phyloP scores from a whole-genome alignment of 2,888 invertebrate genomes.

The Eumerus sabulonum region DNA sequence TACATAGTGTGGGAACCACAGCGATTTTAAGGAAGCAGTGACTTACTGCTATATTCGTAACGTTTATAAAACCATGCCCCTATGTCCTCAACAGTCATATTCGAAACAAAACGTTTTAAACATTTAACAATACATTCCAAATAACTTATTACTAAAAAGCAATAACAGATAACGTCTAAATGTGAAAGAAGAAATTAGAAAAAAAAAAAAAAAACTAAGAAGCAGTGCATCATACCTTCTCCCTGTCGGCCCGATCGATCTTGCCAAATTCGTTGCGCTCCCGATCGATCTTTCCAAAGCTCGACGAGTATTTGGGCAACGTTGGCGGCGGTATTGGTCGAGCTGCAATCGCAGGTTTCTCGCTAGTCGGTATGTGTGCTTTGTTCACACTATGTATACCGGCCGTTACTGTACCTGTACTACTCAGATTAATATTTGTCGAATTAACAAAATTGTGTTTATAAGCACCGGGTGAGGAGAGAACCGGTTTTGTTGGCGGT shows the following conservation, averaged over 20 bases:
- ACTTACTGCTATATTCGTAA: too few relatives aligned
- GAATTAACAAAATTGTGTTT: conserved; percentile 72
- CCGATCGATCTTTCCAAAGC: conserved; percentile 83
- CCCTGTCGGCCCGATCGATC: conserved; percentile 72
- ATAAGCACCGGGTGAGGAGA: conserved; percentile 73
- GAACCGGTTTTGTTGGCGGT: conserved; percentile 72
- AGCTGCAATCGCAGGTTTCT: conserved; percentile 79
- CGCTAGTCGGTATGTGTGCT: conserved; percentile 69
- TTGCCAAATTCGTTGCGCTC: conserved; percentile 80
- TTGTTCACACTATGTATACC: conserved; percentile 73
- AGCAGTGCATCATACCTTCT: conserved; percentile 71
- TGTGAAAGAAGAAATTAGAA: conserved; percentile 24
- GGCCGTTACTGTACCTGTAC: conserved; percentile 71
- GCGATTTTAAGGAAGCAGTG: too few relatives aligned
- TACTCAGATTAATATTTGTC: conserved; percentile 71
- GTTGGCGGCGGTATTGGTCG: conserved; percentile 89
- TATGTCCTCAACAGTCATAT: conserved; percentile 24
- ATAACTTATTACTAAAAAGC: conserved; percentile 12
- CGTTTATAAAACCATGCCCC: conserved; percentile 32
- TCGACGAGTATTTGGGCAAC: conserved; percentile 88
- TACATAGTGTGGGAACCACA: too few relatives aligned
- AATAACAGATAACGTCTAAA: too few relatives aligned
- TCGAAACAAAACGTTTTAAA: not conserved
- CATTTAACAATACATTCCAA: conserved; percentile 37
- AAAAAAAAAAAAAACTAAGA: conserved; percentile 21